A percentile compares a stretch with the other conserved stretches of the same genome.
Conservation (phyloP, 2,113 vertebrate genomes). For the Hydrolagus affinis region DNA sequence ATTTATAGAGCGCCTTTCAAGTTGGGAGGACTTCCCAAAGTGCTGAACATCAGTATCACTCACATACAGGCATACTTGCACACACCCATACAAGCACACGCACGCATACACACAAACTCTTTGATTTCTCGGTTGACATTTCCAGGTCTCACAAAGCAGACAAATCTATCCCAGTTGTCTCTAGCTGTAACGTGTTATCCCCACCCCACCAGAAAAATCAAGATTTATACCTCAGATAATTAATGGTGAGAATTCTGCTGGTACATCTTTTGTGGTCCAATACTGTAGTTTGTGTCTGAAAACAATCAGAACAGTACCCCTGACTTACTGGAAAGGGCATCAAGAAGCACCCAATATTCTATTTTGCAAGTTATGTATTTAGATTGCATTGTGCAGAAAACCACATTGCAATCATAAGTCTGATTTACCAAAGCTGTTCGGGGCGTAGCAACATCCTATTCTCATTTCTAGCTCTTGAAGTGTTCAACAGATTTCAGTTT, state of each 20-base stretch:
- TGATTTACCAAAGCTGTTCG: not conserved
- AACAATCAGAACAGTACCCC: not conserved
- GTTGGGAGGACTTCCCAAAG: no score
- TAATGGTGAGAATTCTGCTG: not conserved
- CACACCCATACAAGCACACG: no score
- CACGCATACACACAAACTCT: no score
- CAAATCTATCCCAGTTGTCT: no score
- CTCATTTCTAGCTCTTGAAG: not conserved
- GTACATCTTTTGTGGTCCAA: not conserved
- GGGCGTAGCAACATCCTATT: not conserved
- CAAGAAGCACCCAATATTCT: not conserved
- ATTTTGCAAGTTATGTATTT: not conserved
- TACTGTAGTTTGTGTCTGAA: not conserved
- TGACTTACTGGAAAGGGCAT: not conserved
- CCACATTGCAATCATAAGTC: not conserved
- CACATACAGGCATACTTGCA: no score
- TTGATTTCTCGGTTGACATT: no score
- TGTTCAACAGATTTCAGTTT: not conserved
- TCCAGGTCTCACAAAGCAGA: no score
- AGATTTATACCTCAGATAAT: not conserved
- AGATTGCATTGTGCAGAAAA: not conserved
- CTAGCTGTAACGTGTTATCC: no score
- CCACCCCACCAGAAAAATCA: not conserved
- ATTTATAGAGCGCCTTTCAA: no score
- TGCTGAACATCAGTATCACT: no score